Base-by-base conservation (phyloP, 2,113 vertebrate species). In the Apaloderma vittatum region DNA sequence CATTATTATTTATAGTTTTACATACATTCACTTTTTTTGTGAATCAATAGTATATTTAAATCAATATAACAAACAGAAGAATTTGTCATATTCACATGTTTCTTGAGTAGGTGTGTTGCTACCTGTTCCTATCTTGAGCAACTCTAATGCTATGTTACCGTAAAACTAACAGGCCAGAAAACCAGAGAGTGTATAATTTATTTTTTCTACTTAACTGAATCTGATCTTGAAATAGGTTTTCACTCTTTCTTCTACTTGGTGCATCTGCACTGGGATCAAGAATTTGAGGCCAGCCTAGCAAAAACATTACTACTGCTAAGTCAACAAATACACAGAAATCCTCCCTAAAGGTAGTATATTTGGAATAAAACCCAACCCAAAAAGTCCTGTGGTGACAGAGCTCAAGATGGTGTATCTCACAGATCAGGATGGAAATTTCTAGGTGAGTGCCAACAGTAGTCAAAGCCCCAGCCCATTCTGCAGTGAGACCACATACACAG, bases 401-500 rank as follows among this genome's bases (percentile, higher is more conserved):
- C 6, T 79, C 7, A 27, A 5, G 6, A 5, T 45, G 8, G 30
- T 63, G 26, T 20, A 27, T 57, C 48, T 68, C 21, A 43, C 9
- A n/a, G 30, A 73, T 40, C 11, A 77, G 17, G 8, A 66, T 12
- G 11, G 15, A 70, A 70, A 51, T 66, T 68, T 82, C 32, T 37
- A 46, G 4, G 8, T 21, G 6, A 73, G 3, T 8, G 6, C 40
- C 32, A 88, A 54, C 15, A 75, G 12, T 15, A 84, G 5, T 5
- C 18, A 23, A 15, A 51, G 7, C 12, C 9, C 19, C 8, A 67
- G 12, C 11, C 37, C 9, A 27, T 49, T 58, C 66, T 70, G 18
- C 21, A 46, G 22, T 61, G 27, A 80, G 12, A 30, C 9, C 3
- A 49, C 3, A 0, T 11, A 30, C 5, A 30, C 0, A 8, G n/a